Conservation (phyloP, 2,797 vertebrate genomes). For the Catamblyrhynchus diadema region DNA sequence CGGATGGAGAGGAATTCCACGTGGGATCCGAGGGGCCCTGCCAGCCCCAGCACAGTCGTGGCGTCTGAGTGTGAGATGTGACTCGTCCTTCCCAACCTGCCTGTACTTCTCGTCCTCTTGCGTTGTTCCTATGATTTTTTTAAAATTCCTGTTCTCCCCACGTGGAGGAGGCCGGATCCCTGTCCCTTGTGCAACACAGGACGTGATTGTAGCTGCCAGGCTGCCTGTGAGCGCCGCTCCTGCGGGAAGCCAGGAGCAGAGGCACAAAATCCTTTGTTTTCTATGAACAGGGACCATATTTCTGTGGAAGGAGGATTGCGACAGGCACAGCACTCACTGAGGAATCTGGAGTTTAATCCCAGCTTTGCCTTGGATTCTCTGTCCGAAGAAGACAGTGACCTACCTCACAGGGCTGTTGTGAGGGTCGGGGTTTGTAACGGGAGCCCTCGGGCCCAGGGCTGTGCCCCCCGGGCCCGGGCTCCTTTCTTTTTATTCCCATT, state of each 20-base stretch:
- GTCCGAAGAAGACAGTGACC: neutral
- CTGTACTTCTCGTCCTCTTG: conserved; percentile 9
- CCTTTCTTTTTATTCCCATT: conserved; percentile 30
- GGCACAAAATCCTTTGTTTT: conserved; percentile 25
- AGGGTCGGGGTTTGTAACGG: neutral
- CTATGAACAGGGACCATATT: conserved; percentile 25
- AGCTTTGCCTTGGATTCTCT: conserved; percentile 19
- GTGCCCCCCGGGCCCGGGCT: neutral
- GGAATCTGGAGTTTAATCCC: neutral
- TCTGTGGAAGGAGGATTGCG: neutral
- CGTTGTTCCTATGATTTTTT: neutral
- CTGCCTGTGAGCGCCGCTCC: neutral
- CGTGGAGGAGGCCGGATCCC: neutral
- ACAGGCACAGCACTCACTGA: neutral
- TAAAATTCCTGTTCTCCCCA: neutral
- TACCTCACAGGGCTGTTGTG: conserved; percentile 53
- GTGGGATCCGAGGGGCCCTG: neutral
- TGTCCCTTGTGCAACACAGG: neutral
- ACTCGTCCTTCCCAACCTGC: neutral
- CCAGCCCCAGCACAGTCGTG: neutral
- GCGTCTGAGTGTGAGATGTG: neutral
- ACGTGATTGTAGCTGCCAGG: neutral
- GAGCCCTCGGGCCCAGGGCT: neutral
- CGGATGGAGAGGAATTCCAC: neutral
- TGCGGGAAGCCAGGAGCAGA: neutral